Base-by-base conservation (phyloP, 2,888 invertebrate species). In the Nasonia oneida region DNA sequence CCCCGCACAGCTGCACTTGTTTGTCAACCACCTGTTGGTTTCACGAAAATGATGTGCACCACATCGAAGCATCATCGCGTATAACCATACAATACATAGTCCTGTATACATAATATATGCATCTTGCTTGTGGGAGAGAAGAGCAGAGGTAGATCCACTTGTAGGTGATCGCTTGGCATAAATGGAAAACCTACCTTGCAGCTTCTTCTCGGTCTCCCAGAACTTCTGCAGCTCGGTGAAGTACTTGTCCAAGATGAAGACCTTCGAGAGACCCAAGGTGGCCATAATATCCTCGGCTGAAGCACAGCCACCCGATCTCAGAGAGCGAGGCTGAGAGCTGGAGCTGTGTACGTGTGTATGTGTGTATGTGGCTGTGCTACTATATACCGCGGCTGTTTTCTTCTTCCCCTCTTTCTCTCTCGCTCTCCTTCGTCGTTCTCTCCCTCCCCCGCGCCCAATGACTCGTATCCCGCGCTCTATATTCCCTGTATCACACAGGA, bases 181-280 rank as follows among this genome's bases (percentile, higher is more conserved):
- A 53, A 23, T 61, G 61, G 0, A 64, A 64, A 23, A 42, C 78
- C 96, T 96, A 98, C 98, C 98, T 96, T 98, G 97, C 93, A 98
- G 95, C 94, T 98, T 98, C 95, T 98, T 98, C 94, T 98, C 98
- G 88, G 98, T 98, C 94, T 98, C 98, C 97, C 98, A 98, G 95
- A 98, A 98, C 95, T 98, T 98, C 94, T 98, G 98, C 94, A 98
- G 95, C 95, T 98, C 98, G 90, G 98, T 98, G 95, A 98, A 98
- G 95, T 98, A 98, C 94, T 98, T 98, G 96, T 98, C 98, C 95
- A 98, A 96, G 94, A 98, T 98, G 96, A 98, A 98, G 94, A 98
- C 98, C 95, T 98, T 98, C 94, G 98, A 98, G 92, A 98, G 97
- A 95, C 98, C 98, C 95, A 98, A 96, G 94, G 98, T 98, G 96